Evolutionary conservation across 1,140 invertebrate genomes (phyloP).

Genomic region (Brachionus rubens): DNA sequence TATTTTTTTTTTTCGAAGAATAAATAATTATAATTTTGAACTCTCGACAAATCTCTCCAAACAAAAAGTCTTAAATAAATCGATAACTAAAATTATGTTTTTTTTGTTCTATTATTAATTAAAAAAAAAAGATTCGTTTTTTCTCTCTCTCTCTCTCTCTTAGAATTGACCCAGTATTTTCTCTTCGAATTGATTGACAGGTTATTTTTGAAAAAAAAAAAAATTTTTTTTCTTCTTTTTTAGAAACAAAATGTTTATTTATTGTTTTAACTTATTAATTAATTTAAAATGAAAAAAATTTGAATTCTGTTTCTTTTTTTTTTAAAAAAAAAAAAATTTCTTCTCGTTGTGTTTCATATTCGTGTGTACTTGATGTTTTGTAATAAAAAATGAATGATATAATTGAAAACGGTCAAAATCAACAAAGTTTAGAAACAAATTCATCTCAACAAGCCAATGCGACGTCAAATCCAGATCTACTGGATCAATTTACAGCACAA

Average conservation of each 20-base stretch:
- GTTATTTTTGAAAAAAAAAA: not conserved
- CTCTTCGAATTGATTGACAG: constrained; percentile 11
- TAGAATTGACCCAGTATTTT: not conserved
- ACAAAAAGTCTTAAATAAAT: constrained; percentile 21
- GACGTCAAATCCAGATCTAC: not conserved
- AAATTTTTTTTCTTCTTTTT: not conserved
- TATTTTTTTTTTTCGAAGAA: no score
- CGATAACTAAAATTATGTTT: constrained; percentile 32
- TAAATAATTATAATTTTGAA: constrained; percentile 33
- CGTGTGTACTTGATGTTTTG: no score
- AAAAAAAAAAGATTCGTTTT: not conserved
- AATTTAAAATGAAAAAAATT: no score
- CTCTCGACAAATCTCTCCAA: constrained; percentile 20
- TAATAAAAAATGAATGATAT: constrained; percentile 38
- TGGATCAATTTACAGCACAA: not conserved
- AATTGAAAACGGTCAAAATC: not conserved
- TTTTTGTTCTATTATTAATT: constrained; percentile 35
- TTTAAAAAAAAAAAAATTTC: no score
- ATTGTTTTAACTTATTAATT: no score
- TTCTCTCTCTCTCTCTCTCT: not conserved
- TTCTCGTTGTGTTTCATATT: no score
- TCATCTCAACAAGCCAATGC: not conserved
- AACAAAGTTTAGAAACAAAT: not conserved
- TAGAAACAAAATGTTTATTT: no score
- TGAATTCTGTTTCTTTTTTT: no score